Percentiles rank a stretch among this genome's conserved stretches.
Evolutionary conservation across 2,888 invertebrate species (phyloP).

Genomic region (Anodontia alba): DNA sequence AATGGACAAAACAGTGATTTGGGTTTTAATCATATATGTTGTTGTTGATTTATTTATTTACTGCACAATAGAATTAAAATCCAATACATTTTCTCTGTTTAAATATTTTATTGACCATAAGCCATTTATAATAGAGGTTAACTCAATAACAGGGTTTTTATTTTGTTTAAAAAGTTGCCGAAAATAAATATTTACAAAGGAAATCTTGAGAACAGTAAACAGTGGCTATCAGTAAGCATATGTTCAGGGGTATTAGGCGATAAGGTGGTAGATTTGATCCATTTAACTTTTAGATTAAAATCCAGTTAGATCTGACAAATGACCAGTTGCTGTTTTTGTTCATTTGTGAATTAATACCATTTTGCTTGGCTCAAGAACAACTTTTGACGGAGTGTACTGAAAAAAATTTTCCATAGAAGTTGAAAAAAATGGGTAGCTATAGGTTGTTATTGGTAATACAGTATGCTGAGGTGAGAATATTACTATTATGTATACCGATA

Average conservation of each 20-base stretch:
- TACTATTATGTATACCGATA: too few species aligned
- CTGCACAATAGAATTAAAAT: conserved; percentile 7
- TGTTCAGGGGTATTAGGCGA: not conserved
- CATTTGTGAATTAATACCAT: too few species aligned
- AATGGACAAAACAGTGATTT: too few species aligned
- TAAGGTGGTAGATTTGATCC: not conserved
- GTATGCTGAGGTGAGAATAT: too few species aligned
- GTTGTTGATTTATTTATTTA: conserved; percentile 17
- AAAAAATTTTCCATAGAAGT: too few species aligned
- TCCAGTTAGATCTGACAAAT: not conserved
- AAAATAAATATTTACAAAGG: conserved; percentile 1
- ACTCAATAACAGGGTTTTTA: not conserved
- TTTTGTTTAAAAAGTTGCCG: conserved; percentile 13
- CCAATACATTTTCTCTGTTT: not conserved
- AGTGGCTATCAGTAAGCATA: not conserved
- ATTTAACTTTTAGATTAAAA: not conserved
- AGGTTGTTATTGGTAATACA: too few species aligned
- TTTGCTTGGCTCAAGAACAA: too few species aligned
- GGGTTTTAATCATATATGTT: too few species aligned
- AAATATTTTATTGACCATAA: conserved; percentile 4
- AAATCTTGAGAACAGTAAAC: conserved; percentile 8
- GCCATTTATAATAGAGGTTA: not conserved
- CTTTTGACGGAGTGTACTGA: too few species aligned
- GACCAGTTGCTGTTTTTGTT: not conserved
- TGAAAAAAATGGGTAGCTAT: too few species aligned